Evolutionary conservation across 2,888 invertebrate genomes (phyloP).

Genomic region (Sinelater perroti): DNA sequence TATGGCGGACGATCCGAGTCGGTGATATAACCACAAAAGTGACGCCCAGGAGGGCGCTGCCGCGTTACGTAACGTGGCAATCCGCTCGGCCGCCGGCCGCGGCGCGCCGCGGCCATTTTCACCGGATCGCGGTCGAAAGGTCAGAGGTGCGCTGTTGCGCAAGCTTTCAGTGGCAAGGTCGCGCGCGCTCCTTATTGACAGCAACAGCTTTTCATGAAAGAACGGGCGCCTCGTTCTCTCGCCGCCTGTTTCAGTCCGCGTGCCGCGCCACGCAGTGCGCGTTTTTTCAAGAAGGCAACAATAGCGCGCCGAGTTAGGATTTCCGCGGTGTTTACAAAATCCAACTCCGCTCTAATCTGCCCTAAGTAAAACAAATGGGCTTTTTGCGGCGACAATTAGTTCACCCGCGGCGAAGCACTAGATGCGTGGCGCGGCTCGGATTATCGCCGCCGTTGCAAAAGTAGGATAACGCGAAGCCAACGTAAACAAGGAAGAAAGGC

Average conservation of each 20-base stretch:
- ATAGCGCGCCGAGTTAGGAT: too few relatives aligned
- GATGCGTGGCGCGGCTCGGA: too few relatives aligned
- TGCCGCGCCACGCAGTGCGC: too few relatives aligned
- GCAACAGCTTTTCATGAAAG: conserved; percentile 7
- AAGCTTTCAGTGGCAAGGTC: conserved; percentile 33
- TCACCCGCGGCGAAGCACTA: too few relatives aligned
- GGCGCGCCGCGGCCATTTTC: conserved; percentile 24
- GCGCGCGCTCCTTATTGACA: conserved; percentile 20
- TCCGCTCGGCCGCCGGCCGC: too few relatives aligned
- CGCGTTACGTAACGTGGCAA: conserved; percentile 7
- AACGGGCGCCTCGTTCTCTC: conserved; percentile 6
- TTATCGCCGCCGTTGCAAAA: too few relatives aligned
- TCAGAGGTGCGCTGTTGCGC: conserved; percentile 29
- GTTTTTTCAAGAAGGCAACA: too few relatives aligned
- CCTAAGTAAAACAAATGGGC: conserved; percentile 5
- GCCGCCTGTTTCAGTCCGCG: not conserved
- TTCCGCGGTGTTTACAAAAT: conserved; percentile 17
- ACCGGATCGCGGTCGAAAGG: conserved; percentile 21
- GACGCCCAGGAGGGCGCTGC: conserved; percentile 3
- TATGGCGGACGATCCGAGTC: conserved; percentile 5
- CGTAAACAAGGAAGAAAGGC: too few relatives aligned
- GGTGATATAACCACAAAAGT: conserved; percentile 21
- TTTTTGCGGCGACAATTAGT: too few relatives aligned
- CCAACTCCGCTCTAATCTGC: conserved; percentile 5
- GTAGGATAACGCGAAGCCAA: too few relatives aligned